A percentile compares a stretch with the other conserved stretches of the same genome.
phyloP scores from a whole-genome alignment of 2,888 invertebrate species.

The Lissocephala sabroskyi region DNA sequence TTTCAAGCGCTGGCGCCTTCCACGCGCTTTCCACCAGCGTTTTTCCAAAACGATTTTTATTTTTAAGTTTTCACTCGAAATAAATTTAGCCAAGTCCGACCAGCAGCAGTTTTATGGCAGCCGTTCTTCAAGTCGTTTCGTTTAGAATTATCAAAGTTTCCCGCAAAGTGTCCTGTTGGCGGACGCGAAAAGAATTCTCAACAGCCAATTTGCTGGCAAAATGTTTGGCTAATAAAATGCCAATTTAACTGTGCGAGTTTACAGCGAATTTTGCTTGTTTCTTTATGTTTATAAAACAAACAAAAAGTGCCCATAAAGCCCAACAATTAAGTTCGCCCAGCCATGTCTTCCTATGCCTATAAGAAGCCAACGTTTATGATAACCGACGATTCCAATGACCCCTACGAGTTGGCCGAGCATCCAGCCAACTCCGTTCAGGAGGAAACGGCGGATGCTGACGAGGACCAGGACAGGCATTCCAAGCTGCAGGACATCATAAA shows the following conservation, averaged over 20 bases:
- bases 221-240: too few relatives aligned
- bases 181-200: too few relatives aligned
- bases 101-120: constrained; percentile 7
- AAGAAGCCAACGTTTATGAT: constrained; percentile 46
- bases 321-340: too few relatives aligned
- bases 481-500: constrained; percentile 60
- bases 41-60: constrained; percentile 29
- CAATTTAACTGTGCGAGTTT: too few relatives aligned
- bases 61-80: constrained; percentile 33
- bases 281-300: neutral
- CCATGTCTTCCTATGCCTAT: constrained; percentile 43
- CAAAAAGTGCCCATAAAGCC: neutral
- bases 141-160: too few relatives aligned
- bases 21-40: constrained; percentile 24
- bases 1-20: constrained; percentile 33
- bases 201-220: too few relatives aligned
- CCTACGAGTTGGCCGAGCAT: constrained; percentile 33
- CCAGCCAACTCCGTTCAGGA: constrained; percentile 19
- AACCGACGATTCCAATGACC: constrained; percentile 46
- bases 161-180: too few relatives aligned
- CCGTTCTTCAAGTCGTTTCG: too few relatives aligned
- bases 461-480: constrained; percentile 44
- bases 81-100: constrained; percentile 22
- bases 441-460: constrained; percentile 32
- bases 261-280: too few relatives aligned